Conservation (phyloP, 2,113 vertebrate genomes). For the Poeciliopsis occidentalis region DNA sequence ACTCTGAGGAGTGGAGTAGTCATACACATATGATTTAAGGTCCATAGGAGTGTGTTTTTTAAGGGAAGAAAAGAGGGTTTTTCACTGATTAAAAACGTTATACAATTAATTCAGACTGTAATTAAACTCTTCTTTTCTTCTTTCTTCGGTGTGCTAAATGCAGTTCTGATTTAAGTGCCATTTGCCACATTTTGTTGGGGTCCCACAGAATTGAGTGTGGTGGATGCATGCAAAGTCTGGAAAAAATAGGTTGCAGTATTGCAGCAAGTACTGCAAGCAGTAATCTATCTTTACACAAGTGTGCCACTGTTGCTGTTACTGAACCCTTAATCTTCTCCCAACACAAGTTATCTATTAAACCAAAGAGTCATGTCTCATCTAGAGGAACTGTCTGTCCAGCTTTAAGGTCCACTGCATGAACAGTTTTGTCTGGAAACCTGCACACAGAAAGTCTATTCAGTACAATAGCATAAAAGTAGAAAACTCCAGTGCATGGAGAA, state of each 20-base stretch:
- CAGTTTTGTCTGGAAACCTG: constrained; percentile 42
- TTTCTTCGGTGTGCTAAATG: neutral
- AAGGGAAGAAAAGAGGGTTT: no score
- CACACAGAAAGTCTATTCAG: constrained; percentile 29
- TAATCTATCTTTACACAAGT: constrained; percentile 29
- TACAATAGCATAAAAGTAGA: neutral
- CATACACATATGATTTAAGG: constrained; percentile 5
- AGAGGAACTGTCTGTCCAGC: constrained; percentile 14
- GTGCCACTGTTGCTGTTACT: constrained; percentile 41
- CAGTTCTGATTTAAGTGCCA: constrained; percentile 17
- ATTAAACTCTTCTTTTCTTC: no score
- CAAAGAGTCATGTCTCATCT: constrained; percentile 13
- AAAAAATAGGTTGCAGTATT: constrained; percentile 40
- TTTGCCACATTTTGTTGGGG: constrained; percentile 13
- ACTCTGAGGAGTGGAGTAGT: neutral
- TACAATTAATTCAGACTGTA: no score
- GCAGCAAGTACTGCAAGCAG: constrained; percentile 32
- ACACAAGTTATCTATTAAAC: constrained; percentile 27
- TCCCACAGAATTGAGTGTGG: constrained; percentile 41
- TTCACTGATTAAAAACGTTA: neutral
- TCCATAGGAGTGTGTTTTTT: neutral
- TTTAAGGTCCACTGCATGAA: constrained; percentile 24
- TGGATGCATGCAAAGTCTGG: constrained; percentile 15
- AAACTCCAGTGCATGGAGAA: neutral
- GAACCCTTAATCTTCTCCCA: constrained; percentile 42